A percentile compares a stretch with the other conserved stretches of the same genome.
phyloP scores from a whole-genome alignment of 2,888 invertebrate species.

The Ariolimax columbianus region DNA sequence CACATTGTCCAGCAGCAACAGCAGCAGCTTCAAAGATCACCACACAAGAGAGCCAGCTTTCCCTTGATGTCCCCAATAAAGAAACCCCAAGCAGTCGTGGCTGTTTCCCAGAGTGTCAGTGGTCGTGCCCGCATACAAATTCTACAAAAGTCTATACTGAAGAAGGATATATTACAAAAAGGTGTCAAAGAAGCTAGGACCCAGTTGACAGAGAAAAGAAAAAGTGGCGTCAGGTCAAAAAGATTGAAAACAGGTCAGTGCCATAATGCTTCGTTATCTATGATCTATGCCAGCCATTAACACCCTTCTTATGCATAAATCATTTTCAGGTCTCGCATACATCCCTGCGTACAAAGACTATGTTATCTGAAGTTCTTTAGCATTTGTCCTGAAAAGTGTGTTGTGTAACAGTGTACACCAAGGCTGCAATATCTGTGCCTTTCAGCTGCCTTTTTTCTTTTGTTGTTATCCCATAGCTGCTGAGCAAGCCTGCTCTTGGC shows the following conservation, averaged over 20 bases:
- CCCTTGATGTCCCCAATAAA: conserved; percentile 29
- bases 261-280: background rate
- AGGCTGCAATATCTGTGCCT: too few relatives aligned
- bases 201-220: conserved; percentile 37
- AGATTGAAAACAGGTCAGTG: conserved; percentile 42
- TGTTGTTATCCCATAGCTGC: too few relatives aligned
- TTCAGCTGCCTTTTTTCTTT: too few relatives aligned
- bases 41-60: conserved; percentile 50
- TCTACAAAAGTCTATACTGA: conserved; percentile 1
- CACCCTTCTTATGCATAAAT: too few relatives aligned
- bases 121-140: conserved; percentile 25
- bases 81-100: conserved; percentile 1
- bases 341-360: too few relatives aligned
- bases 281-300: too few relatives aligned
- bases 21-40: conserved; percentile 29
- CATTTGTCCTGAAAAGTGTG: too few relatives aligned
- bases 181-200: background rate
- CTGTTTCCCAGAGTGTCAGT: background rate
- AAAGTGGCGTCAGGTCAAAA: conserved; percentile 21
- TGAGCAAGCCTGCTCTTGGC: too few relatives aligned
- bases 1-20: conserved; percentile 8
- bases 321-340: too few relatives aligned
- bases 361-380: too few relatives aligned
- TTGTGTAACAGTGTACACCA: too few relatives aligned
- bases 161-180: conserved; percentile 6